Percentiles rank a stretch among this genome's conserved stretches.
These are phyloP conservation scores for Sebastes vulpes DNA, from an alignment of 2,797 vertebrate genomes.

Conservation along the genomic window DNA sequence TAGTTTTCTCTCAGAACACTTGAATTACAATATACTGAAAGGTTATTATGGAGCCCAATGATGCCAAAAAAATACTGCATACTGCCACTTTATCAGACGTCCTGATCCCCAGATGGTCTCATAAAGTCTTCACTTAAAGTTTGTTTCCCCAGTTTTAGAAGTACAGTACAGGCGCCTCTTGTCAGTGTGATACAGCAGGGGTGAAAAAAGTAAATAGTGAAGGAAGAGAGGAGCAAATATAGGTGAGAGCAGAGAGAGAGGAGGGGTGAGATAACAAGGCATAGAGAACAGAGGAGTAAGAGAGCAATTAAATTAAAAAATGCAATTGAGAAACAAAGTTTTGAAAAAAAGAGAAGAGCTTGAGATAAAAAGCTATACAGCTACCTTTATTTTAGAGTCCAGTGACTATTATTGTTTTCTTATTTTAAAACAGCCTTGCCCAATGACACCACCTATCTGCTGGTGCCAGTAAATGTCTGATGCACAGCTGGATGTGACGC, in stretches of 20 bases:
- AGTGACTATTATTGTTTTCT: neutral
- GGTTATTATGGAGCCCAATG: no score
- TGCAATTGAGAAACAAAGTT: conserved; percentile 2
- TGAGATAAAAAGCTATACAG: neutral
- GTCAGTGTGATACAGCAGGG: neutral
- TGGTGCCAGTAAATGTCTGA: neutral
- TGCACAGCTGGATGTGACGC: neutral
- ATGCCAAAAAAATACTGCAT: no score
- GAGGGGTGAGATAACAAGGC: neutral
- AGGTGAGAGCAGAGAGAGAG: conserved; percentile 5
- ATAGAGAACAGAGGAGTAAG: neutral
- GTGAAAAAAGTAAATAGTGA: neutral
- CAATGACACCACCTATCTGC: neutral
- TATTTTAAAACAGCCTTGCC: neutral
- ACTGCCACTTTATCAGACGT: neutral
- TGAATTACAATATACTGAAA: no score
- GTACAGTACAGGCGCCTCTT: neutral
- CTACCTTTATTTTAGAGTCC: neutral
- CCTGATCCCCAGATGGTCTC: neutral
- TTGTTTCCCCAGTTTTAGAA: neutral
- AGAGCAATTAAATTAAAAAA: neutral
- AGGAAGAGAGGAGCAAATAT: neutral
- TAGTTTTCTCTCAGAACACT: no score
- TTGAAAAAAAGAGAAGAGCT: neutral
- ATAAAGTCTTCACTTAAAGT: neutral